phyloP scores from a whole-genome alignment of 2,888 invertebrate genomes.

The Pollenia labialis region DNA sequence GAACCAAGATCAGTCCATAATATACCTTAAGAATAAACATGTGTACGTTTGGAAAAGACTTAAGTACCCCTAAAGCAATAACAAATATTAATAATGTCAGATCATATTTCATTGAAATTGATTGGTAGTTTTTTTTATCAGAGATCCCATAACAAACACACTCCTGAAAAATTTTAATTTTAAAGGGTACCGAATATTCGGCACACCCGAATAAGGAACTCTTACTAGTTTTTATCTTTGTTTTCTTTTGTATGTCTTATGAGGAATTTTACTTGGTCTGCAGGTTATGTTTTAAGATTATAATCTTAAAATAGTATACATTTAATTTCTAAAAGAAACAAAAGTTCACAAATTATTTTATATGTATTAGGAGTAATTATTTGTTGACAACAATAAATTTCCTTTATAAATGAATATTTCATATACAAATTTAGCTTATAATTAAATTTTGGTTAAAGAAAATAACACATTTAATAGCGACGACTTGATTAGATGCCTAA shows the following conservation, averaged over 20 bases:
- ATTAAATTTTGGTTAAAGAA: not conserved
- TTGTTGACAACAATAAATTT: conserved; percentile 42
- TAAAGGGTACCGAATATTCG: too few species aligned
- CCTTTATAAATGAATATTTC: not conserved
- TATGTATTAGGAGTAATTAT: not conserved
- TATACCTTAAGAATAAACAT: too few species aligned
- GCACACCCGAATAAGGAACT: too few species aligned
- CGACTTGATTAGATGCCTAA: not conserved
- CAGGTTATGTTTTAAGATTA: conserved; percentile 37
- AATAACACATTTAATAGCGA: not conserved
- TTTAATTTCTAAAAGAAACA: conserved; percentile 33
- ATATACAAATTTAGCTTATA: not conserved
- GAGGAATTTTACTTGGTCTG: not conserved
- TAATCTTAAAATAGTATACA: conserved; percentile 32
- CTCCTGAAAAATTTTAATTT: too few species aligned
- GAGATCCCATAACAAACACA: too few species aligned
- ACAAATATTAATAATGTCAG: too few species aligned
- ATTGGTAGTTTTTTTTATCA: too few species aligned
- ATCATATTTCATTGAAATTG: too few species aligned
- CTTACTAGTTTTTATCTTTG: not conserved
- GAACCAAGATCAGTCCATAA: too few species aligned
- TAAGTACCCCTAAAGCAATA: too few species aligned
- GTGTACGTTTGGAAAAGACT: too few species aligned
- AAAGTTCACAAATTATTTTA: conserved; percentile 30
- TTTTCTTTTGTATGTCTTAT: conserved; percentile 15